A percentile compares a stretch with the other conserved stretches of the same genome.
Conservation (phyloP, 1,140 invertebrate species). For the Drosophila sucinea region DNA sequence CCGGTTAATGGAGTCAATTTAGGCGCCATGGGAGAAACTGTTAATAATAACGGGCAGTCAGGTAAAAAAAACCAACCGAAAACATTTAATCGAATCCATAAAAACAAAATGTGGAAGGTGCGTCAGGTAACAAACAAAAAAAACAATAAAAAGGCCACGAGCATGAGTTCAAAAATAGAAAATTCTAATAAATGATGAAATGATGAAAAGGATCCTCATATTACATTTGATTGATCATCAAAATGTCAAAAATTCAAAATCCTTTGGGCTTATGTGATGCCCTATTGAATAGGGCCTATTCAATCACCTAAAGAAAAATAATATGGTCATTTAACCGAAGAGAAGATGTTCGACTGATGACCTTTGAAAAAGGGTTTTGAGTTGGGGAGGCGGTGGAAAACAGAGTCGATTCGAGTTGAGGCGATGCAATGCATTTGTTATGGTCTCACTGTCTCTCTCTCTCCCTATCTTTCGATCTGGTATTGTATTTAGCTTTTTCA, state of each 20-base stretch:
- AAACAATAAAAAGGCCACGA: constrained; percentile 1
- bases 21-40: constrained; percentile 12
- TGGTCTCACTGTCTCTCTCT: neutral
- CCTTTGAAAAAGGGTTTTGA: too few relatives aligned
- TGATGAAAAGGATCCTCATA: too few relatives aligned
- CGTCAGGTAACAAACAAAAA: constrained; percentile 1
- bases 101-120: constrained; percentile 5
- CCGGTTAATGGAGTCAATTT: constrained; percentile 9
- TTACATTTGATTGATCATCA: too few relatives aligned
- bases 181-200: too few relatives aligned
- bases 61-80: constrained; percentile 1
- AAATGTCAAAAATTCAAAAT: too few relatives aligned
- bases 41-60: constrained; percentile 10
- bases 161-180: neutral
- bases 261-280: too few relatives aligned
- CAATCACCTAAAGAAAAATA: too few relatives aligned
- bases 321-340: too few relatives aligned
- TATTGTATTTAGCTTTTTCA: neutral
- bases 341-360: too few relatives aligned
- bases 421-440: neutral
- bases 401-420: too few relatives aligned
- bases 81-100: constrained; percentile 11
- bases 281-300: too few relatives aligned
- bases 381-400: too few relatives aligned
- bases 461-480: neutral